Evolutionary conservation across 2,888 invertebrate species (phyloP), one percentile per base, ranked within the genome.

Genomic region (Thera obeliscata): DNA sequence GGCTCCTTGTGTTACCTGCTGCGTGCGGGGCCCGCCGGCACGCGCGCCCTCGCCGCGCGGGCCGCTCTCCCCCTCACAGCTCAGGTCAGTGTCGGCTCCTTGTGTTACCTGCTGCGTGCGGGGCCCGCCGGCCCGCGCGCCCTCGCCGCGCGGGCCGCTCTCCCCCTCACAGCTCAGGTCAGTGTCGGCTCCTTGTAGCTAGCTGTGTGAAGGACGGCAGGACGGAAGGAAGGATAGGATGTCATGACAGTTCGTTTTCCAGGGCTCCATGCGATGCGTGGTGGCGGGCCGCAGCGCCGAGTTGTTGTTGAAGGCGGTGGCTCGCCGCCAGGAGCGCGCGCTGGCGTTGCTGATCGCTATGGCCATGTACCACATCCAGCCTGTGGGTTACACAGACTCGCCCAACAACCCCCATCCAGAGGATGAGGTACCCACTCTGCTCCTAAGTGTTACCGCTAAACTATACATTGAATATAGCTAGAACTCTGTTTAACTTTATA

Each of bases 301-400:
- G 48, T 5, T 96, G 81, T 60, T 95, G 78, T 69, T 95, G 94
- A 64, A 97, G 80, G 6, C 95, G 9, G 94, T 2, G 95, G 9
- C 4, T 38, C 90, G 57, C 90, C 33, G 48, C 35, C 9, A 43
- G n/a, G 60, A 35, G 56, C 61, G 58, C 9, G 35, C 54, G 35
- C 36, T 60, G 22, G 35, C 43, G 57, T 66, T 63, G 3, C 8
- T 52, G 52, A 22, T 46, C 50, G 36, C 38, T 54, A 52, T 56
- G 56, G 56, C 50, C 22, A 11, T 8, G 49, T 7, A 6, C 2
- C 38, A 11, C 22, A 3, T 9, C 2, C 43, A 9, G 43, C 33
- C 33, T 3, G 6, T 4, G 41, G 6, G 5, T 7, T 5, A 5
- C 6, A 38, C 38, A 38, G 4, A 7, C 5, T 1, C 6, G 7